Conservation (phyloP, 2,113 vertebrate species). For the Myotis lucifugus region DNA sequence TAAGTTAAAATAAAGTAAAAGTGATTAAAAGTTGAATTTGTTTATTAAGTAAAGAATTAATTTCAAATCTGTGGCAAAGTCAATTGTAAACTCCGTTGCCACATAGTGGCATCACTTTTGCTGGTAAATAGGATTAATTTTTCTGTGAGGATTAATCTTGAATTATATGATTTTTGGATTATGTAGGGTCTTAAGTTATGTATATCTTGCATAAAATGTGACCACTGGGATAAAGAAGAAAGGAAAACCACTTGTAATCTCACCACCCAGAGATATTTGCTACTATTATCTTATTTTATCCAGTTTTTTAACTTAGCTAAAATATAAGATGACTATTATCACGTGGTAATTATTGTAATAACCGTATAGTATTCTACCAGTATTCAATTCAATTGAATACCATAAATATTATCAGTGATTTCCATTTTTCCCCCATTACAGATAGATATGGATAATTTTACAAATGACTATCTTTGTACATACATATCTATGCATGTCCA, state of each 20-base stretch:
- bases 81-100: background rate
- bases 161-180: conserved; percentile 40
- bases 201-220: background rate
- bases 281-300: background rate
- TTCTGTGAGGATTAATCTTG: conserved; percentile 38
- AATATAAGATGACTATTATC: background rate
- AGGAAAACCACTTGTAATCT: conserved; percentile 4
- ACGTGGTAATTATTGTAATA: background rate
- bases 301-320: conserved; percentile 38
- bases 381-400: background rate
- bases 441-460: conserved; percentile 40
- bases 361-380: background rate
- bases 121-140: conserved; percentile 23
- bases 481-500: background rate
- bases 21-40: conserved; percentile 15
- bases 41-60: background rate
- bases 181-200: background rate
- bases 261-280: background rate
- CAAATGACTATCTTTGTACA: background rate
- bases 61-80: background rate
- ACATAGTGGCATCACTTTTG: conserved; percentile 6
- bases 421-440: background rate
- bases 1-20: conserved; percentile 8
- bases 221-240: background rate
- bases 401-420: conserved; percentile 1